Conservation (phyloP, 2,888 invertebrate species). For the Acheta domesticus region DNA sequence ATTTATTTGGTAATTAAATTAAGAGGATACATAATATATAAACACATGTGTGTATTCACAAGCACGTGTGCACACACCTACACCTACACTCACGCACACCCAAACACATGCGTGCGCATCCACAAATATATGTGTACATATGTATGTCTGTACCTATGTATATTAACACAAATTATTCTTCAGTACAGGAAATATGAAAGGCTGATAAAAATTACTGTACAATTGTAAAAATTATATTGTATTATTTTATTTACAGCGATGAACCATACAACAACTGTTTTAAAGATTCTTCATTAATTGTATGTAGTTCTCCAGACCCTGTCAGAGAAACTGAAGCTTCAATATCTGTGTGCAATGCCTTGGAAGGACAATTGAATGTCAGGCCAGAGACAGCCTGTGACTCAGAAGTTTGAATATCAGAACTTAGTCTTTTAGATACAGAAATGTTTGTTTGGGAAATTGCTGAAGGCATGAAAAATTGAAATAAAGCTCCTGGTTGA, state of each 20-base stretch:
- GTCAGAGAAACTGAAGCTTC: too few relatives aligned
- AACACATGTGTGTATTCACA: too few relatives aligned
- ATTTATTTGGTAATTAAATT: too few relatives aligned
- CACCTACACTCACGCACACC: neutral
- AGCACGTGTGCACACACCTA: too few relatives aligned
- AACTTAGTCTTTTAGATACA: constrained; percentile 29
- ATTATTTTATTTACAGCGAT: neutral
- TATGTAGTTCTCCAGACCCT: constrained; percentile 43
- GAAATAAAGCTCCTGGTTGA: neutral
- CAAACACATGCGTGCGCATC: too few relatives aligned
- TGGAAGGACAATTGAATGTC: too few relatives aligned
- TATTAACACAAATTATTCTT: neutral
- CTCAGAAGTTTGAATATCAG: neutral
- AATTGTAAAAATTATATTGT: neutral
- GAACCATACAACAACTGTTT: constrained; percentile 50
- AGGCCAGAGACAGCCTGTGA: too few relatives aligned
- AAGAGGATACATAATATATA: too few relatives aligned
- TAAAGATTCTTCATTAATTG: constrained; percentile 53
- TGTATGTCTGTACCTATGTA: neutral
- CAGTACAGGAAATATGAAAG: neutral
- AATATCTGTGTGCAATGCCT: too few relatives aligned
- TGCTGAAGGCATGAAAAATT: constrained; percentile 34
- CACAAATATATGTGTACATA: neutral
- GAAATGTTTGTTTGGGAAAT: constrained; percentile 39
- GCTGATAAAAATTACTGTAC: neutral